Evolutionary conservation across 2,888 invertebrate species (phyloP).

Genomic region (Electrophaes corylata): DNA sequence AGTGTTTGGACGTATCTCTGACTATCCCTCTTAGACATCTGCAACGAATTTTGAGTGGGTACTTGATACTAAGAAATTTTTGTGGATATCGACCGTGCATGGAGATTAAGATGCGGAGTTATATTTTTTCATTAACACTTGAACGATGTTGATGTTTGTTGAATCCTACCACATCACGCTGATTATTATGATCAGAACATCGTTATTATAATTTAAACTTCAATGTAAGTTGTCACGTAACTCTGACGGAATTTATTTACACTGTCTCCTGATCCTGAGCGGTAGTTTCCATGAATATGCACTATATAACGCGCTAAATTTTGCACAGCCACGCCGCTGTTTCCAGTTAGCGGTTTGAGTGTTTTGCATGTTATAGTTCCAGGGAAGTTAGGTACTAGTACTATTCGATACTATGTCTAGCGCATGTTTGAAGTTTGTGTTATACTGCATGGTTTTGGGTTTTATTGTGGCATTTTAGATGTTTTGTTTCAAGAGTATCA

Average conservation of each 20-base stretch:
- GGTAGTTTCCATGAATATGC: conserved; percentile 44
- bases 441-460: not conserved
- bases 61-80: no score
- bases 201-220: conserved; percentile 17
- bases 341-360: conserved; percentile 39
- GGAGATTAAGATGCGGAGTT: no score
- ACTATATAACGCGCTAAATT: conserved; percentile 45
- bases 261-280: conserved; percentile 30
- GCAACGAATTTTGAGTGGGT: no score
- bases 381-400: conserved; percentile 20
- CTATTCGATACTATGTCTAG: conserved; percentile 2
- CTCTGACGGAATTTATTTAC: conserved; percentile 42
- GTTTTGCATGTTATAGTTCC: conserved; percentile 46
- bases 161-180: no score
- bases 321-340: conserved; percentile 43
- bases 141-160: no score
- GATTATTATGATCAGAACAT: no score
- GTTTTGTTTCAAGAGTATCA: no score
- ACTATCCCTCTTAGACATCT: no score
- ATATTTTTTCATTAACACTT: no score
- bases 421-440: conserved; percentile 3
- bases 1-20: no score
- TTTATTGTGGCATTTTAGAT: no score
- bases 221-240: conserved; percentile 29
- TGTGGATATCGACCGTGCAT: no score